A percentile compares a stretch with the other conserved stretches of the same genome.
Evolutionary conservation across 1,140 invertebrate genomes (phyloP).

Genomic region (Helicoverpa zea): DNA sequence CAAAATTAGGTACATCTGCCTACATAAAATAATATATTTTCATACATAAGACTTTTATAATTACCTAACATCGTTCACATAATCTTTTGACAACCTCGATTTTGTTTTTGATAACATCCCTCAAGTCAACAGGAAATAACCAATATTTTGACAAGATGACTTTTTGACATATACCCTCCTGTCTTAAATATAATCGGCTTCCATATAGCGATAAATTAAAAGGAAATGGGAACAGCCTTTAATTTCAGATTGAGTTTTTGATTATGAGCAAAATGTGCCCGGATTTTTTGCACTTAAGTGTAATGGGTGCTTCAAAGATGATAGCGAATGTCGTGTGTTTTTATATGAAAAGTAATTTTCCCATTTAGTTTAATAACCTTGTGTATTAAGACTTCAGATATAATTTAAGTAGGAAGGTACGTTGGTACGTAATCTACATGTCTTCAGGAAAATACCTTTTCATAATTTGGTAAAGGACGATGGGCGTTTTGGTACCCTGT

Average conservation of each 20-base stretch:
- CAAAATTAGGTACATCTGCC: too few relatives aligned
- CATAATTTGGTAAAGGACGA: too few relatives aligned
- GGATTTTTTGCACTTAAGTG: background rate
- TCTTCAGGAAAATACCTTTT: too few relatives aligned
- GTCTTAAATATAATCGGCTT: background rate
- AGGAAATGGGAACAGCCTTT: constrained; percentile 3
- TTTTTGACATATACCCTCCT: background rate
- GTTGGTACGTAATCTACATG: too few relatives aligned
- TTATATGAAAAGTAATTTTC: too few relatives aligned
- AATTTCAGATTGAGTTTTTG: constrained; percentile 1
- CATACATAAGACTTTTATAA: background rate
- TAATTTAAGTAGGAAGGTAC: too few relatives aligned
- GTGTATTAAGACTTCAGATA: too few relatives aligned
- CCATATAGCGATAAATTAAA: constrained; percentile 2
- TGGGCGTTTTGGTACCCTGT: too few relatives aligned
- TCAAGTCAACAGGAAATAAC: background rate
- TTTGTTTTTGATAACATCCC: background rate
- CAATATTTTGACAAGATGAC: background rate
- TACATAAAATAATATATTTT: too few relatives aligned
- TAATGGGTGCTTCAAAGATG: too few relatives aligned
- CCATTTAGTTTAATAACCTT: too few relatives aligned
- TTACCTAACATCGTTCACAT: background rate
- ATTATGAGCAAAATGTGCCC: background rate
- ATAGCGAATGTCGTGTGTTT: too few relatives aligned
- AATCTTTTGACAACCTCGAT: background rate